Evolutionary conservation across 2,888 invertebrate species (phyloP).

Genomic region (Amphipyra berbera): DNA sequence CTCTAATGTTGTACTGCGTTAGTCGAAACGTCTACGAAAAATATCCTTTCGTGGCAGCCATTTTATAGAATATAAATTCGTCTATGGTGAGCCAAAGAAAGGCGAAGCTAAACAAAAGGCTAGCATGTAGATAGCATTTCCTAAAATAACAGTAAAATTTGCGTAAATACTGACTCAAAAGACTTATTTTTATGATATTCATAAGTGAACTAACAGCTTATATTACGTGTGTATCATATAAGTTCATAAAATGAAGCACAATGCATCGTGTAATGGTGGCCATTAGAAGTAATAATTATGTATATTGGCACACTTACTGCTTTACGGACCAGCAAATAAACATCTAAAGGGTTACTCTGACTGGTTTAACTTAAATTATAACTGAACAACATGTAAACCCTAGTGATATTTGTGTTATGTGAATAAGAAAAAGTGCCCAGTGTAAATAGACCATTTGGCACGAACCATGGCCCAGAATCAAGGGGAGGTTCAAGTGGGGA

Average conservation of each 20-base stretch:
- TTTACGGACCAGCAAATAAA: constrained; percentile 81
- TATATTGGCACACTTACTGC: constrained; percentile 88
- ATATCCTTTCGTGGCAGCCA: constrained; percentile 84
- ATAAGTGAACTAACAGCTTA: constrained; percentile 70
- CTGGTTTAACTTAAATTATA: constrained; percentile 65
- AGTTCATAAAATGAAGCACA: constrained; percentile 82
- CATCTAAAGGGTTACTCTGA: constrained; percentile 67
- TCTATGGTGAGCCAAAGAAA: constrained; percentile 88
- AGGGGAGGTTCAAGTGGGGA: constrained; percentile 88
- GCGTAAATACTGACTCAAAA: constrained; percentile 71
- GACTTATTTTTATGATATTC: constrained; percentile 67
- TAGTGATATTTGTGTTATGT: constrained; percentile 74
- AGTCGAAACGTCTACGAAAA: constrained; percentile 65
- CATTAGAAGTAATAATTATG: constrained; percentile 89
- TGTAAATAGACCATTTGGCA: constrained; percentile 79
- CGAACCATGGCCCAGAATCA: constrained; percentile 88
- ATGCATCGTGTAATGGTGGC: constrained; percentile 90
- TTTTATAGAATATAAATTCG: constrained; percentile 83
- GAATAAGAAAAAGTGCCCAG: constrained; percentile 76
- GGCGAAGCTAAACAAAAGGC: constrained; percentile 90
- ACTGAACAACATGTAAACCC: constrained; percentile 79
- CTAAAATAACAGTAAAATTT: constrained; percentile 77
- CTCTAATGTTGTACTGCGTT: constrained; percentile 46
- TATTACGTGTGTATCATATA: constrained; percentile 68
- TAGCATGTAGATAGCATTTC: constrained; percentile 88